These are phyloP conservation scores for Adela reaumurella DNA, from an alignment of 2,888 invertebrate genomes.

Conservation along the genomic window DNA sequence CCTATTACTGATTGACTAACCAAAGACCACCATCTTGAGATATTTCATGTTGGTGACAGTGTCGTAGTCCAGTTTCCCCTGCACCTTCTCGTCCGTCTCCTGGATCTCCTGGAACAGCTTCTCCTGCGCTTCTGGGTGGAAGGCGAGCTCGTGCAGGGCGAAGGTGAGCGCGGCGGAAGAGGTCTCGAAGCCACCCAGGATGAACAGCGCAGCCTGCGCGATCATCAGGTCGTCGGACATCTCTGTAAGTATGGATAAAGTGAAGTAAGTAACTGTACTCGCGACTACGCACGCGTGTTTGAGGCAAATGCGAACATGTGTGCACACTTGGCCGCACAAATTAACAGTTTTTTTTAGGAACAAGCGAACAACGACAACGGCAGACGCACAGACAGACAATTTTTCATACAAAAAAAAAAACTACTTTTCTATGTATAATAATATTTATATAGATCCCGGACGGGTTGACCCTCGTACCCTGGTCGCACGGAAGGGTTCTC, in stretches of 20 bases:
- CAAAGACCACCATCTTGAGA: conserved; percentile 14
- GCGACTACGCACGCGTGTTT: too few relatives aligned
- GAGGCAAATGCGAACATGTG: too few relatives aligned
- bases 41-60: conserved; percentile 31
- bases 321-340: too few relatives aligned
- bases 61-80: conserved; percentile 29
- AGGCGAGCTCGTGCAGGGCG: conserved; percentile 29
- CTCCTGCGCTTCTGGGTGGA: conserved; percentile 32
- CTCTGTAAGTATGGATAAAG: conserved; percentile 20
- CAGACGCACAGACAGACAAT: too few relatives aligned
- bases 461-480: too few relatives aligned
- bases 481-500: too few relatives aligned
- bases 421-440: too few relatives aligned
- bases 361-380: too few relatives aligned
- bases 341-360: too few relatives aligned
- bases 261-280: too few relatives aligned
- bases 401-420: too few relatives aligned
- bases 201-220: conserved; percentile 36
- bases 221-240: conserved; percentile 33
- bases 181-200: conserved; percentile 35
- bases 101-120: conserved; percentile 28
- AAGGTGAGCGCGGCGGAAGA: conserved; percentile 29
- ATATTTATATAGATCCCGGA: too few relatives aligned
- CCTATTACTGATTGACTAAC: neutral
- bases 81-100: conserved; percentile 21